These are phyloP conservation scores for Bimastos eiseni DNA, from an alignment of 2,888 invertebrate genomes.

Conservation along the genomic window DNA sequence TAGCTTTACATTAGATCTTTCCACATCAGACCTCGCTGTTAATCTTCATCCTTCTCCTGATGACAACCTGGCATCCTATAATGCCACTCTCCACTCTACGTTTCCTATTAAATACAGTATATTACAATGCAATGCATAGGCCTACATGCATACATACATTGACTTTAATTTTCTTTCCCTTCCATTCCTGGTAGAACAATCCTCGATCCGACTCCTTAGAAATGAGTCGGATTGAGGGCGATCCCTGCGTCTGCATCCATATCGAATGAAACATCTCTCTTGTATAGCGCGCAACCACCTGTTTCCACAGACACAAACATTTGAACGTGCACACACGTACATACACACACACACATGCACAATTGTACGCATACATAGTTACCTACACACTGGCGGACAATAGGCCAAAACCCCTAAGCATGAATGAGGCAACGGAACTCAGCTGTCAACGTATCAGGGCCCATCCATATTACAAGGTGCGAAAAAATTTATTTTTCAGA, in stretches of 20 bases:
- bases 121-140: no score
- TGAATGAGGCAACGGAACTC: not conserved
- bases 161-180: not conserved
- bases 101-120: no score
- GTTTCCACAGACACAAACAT: not conserved
- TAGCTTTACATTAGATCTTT: no score
- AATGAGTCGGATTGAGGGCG: not conserved
- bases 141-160: constrained; percentile 13
- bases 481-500: no score
- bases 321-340: not conserved
- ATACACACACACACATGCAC: not conserved
- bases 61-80: no score
- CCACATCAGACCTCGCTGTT: no score
- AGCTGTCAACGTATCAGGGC: no score
- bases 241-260: not conserved
- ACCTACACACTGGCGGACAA: not conserved
- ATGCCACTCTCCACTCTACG: no score
- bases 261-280: not conserved
- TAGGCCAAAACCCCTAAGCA: not conserved
- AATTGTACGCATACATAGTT: no score
- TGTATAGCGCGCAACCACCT: not conserved
- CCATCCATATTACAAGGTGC: no score
- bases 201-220: no score
- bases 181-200: not conserved
- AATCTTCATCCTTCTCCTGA: no score